Evolutionary conservation across 2,113 vertebrate genomes (phyloP).

Genomic region (Dicerorhinus sumatrensis): DNA sequence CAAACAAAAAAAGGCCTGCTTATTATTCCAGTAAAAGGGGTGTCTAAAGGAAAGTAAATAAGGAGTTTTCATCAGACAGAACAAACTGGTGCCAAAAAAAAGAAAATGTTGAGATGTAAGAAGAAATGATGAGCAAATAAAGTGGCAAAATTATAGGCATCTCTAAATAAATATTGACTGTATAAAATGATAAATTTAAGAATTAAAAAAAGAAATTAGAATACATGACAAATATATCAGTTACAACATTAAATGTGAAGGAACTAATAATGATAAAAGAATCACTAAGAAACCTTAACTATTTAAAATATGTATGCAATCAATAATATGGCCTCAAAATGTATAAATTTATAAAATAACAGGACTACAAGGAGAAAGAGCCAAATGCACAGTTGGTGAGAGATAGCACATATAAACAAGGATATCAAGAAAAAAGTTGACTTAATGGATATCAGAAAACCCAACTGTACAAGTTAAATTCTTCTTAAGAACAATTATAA

Average conservation of each 20-base stretch:
- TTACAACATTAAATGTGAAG: background rate
- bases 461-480: background rate
- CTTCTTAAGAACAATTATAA: background rate
- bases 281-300: background rate
- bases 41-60: background rate
- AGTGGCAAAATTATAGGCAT: background rate
- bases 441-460: background rate
- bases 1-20: no score
- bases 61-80: background rate
- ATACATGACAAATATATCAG: background rate
- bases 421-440: background rate
- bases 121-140: conserved; percentile 19
- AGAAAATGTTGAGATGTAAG: background rate
- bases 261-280: background rate
- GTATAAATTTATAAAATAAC: background rate
- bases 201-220: background rate
- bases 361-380: background rate
- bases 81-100: background rate
- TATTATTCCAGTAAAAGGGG: background rate
- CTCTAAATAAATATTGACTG: background rate
- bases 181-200: background rate
- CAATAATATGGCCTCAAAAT: background rate
- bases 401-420: background rate
- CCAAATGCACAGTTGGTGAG: background rate
- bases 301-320: background rate